A percentile compares a stretch with the other conserved stretches of the same genome.
Conservation (phyloP, 2,888 invertebrate species). For the Hypercompe scribonia region DNA sequence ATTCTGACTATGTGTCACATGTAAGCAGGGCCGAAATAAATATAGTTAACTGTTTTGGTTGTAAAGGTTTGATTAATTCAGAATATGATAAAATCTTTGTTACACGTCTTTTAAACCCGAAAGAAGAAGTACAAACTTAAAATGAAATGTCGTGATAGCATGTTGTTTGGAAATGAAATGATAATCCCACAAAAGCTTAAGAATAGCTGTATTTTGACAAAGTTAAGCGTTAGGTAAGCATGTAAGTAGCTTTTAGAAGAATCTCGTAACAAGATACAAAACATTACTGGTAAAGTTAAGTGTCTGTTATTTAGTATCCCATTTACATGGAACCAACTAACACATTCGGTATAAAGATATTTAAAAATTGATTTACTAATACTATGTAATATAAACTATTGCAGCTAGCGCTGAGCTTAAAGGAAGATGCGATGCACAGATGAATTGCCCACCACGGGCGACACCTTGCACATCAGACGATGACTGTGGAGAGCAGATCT, state of each 20-base stretch:
- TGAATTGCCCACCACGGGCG: conserved; percentile 87
- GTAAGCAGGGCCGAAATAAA: background rate
- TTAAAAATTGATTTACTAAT: background rate
- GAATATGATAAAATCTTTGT: background rate
- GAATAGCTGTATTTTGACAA: background rate
- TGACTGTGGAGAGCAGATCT: conserved; percentile 88
- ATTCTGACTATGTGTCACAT: conserved; percentile 6
- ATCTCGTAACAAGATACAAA: no score
- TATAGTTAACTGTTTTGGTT: background rate
- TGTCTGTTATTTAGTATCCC: no score
- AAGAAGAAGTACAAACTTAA: background rate
- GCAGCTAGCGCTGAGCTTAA: conserved; percentile 78
- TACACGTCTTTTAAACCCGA: background rate
- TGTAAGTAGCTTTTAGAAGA: background rate
- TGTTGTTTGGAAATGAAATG: background rate
- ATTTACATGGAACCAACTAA: no score
- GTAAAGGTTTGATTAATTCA: background rate
- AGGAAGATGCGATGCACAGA: conserved; percentile 73
- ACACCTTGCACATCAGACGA: conserved; percentile 86
- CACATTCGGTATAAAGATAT: no score
- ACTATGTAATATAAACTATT: conserved; percentile 20
- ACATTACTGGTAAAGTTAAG: no score
- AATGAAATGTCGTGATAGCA: background rate
- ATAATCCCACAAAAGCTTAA: background rate
- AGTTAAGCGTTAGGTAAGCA: background rate